Evolutionary conservation across 2,797 vertebrate species (phyloP).

Genomic region (Hypotaenidia philippensis): DNA sequence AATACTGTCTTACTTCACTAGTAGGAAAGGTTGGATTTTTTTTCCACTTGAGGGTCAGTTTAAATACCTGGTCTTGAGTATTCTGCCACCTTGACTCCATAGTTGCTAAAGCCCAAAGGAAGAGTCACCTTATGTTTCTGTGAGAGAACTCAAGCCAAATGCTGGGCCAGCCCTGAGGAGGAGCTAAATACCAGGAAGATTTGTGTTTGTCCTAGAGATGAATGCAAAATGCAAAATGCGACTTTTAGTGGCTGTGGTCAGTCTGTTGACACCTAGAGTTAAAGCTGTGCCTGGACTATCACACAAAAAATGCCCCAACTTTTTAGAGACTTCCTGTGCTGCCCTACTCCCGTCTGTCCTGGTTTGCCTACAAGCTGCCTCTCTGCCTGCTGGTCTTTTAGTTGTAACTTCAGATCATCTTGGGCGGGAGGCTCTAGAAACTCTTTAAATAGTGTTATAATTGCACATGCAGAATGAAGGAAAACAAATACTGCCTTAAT

Average conservation of each 20-base stretch:
- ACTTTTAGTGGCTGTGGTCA: background rate
- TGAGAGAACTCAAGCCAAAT: background rate
- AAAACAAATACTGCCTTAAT: slow-evolving; percentile 55
- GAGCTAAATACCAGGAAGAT: background rate
- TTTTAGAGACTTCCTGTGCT: background rate
- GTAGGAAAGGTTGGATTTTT: background rate
- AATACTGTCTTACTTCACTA: background rate
- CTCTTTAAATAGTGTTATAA: slow-evolving; percentile 29
- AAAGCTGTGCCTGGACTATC: background rate
- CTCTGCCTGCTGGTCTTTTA: background rate
- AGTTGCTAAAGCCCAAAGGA: background rate
- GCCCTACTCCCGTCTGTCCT: background rate
- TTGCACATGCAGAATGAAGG: slow-evolving; percentile 27
- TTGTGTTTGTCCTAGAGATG: background rate
- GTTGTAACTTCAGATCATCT: background rate
- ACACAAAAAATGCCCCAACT: rapidly evolving
- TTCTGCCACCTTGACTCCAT: background rate
- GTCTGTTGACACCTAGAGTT: background rate
- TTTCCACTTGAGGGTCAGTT: background rate
- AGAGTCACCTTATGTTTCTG: background rate
- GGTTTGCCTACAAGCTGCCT: background rate
- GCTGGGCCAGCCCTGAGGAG: background rate
- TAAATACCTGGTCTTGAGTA: background rate
- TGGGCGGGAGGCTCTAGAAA: background rate
- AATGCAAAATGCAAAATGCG: background rate